Percentiles rank a stretch among this genome's conserved stretches.
Conservation (phyloP, 2,888 invertebrate species). For the Drosophila cracens region DNA sequence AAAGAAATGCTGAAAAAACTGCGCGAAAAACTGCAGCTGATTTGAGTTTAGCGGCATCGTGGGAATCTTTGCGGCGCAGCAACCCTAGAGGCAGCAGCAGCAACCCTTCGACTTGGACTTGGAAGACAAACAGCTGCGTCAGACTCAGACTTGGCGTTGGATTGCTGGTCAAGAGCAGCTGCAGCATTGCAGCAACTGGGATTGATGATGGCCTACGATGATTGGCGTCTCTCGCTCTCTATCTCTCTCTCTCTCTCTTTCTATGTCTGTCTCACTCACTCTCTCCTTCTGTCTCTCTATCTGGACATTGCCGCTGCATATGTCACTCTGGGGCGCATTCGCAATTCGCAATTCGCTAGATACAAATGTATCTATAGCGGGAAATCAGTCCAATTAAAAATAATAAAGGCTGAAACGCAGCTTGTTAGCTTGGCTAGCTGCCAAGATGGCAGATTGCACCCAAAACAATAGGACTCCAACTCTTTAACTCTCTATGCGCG, state of each 20-base stretch:
- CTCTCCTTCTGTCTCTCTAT: background rate
- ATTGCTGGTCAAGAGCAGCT: conserved; percentile 53
- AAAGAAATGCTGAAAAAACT: conserved; percentile 71
- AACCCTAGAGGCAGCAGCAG: conserved; percentile 58
- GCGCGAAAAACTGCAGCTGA: conserved; percentile 80
- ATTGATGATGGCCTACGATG: conserved; percentile 75
- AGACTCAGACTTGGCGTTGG: conserved; percentile 10
- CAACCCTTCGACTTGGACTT: conserved; percentile 67
- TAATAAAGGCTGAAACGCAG: conserved; percentile 75
- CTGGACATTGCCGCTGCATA: conserved; percentile 57
- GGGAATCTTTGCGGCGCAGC: conserved; percentile 60
- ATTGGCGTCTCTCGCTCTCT: conserved; percentile 42
- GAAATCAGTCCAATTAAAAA: conserved; percentile 80
- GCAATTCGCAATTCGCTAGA: conserved; percentile 52
- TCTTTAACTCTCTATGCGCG: conserved; percentile 45
- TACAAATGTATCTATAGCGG: conserved; percentile 77
- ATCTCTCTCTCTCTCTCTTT: background rate
- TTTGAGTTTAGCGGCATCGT: conserved; percentile 56
- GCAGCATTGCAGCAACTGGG: conserved; percentile 23
- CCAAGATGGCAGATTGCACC: conserved; percentile 76
- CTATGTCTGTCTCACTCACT: background rate
- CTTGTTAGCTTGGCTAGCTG: conserved; percentile 63
- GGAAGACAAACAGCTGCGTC: conserved; percentile 51
- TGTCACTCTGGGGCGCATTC: conserved; percentile 59
- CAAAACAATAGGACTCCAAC: conserved; percentile 68